Evolutionary conservation across 2,113 vertebrate genomes (phyloP).

Genomic region (Heterocephalus glaber): DNA sequence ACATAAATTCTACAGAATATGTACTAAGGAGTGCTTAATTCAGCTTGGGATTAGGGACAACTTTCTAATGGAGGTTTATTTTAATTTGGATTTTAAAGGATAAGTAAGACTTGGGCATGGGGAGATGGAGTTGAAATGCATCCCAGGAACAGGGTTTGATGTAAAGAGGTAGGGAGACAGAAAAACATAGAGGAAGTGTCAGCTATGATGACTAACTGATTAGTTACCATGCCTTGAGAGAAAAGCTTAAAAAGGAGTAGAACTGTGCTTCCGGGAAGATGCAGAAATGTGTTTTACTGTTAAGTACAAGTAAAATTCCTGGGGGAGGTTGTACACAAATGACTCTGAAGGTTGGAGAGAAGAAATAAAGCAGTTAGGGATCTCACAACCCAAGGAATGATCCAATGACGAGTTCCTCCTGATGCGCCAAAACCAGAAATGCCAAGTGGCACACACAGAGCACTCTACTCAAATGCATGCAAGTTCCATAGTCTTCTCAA

Average conservation of each 20-base stretch:
- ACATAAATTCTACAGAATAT: background rate
- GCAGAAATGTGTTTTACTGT: background rate
- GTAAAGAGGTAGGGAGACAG: background rate
- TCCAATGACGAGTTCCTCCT: background rate
- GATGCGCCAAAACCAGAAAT: background rate
- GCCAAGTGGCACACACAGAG: no score
- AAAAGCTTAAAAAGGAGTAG: background rate
- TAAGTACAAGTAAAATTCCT: background rate
- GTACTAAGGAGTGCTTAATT: background rate
- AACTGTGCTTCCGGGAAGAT: background rate
- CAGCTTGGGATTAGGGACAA: background rate
- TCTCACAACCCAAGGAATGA: background rate
- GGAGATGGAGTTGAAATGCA: background rate
- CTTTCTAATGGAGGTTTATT: background rate
- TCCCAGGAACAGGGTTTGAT: background rate
- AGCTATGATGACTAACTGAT: background rate
- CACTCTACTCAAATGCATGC: background rate
- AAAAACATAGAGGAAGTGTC: background rate
- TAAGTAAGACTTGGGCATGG: background rate
- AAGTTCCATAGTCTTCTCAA: background rate
- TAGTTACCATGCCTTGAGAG: background rate
- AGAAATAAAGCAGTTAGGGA: background rate
- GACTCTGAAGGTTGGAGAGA: background rate
- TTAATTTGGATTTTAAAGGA: background rate
- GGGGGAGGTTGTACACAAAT: background rate